Base-by-base conservation (phyloP, 2,113 vertebrate species). In the Eleginops maclovinus region DNA sequence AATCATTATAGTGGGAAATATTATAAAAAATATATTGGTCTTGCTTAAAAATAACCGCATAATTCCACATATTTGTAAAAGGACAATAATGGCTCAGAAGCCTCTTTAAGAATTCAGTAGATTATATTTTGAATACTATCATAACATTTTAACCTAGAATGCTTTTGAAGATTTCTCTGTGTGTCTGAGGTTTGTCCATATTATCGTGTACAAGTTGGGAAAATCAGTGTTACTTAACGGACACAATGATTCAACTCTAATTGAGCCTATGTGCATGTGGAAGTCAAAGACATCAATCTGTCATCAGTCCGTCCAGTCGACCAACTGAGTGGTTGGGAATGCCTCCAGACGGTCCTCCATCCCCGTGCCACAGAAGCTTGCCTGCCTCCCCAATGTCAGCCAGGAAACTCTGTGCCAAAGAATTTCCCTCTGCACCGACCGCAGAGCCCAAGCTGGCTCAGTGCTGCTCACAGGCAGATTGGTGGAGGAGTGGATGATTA, bases 401-500 rank as follows among this genome's bases (percentile, higher is more conserved):
- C 83, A 66, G 83, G 43, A 51, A 51, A 47, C 19, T 61, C 51
- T 5, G 17, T 75, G 90, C 89, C 90, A 93, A 70, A 79, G 88
- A 91, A 86, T 87, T 88, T 89, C 74, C 80, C 74, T 24, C 55
- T 71, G 73, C 66, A 62, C 31, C 2, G 21, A 60, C 79, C 81
- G 0, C 72, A 81, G 51, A 63, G 74, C 79, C 71, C 58, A 67
- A 76, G 81, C 77, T 85, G 43, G 81, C 74, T 77, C 59, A 79
- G 69, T 15, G 3, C 41, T 65, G 4, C 14, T 50, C 58, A 54
- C 54, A 62, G 19, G 16, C 41, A 60, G 72, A 58, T n/a, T 49
- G 71, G 22, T 66, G 73, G 43, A 83, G 79, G 62, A 83, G 44
- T 3, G 66, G 71, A 83, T 89, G 87, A 91, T 91, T 85, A 88